Conservation (phyloP, 35 echinoderm and acorn worm species). For the Chiridota heheva region DNA sequence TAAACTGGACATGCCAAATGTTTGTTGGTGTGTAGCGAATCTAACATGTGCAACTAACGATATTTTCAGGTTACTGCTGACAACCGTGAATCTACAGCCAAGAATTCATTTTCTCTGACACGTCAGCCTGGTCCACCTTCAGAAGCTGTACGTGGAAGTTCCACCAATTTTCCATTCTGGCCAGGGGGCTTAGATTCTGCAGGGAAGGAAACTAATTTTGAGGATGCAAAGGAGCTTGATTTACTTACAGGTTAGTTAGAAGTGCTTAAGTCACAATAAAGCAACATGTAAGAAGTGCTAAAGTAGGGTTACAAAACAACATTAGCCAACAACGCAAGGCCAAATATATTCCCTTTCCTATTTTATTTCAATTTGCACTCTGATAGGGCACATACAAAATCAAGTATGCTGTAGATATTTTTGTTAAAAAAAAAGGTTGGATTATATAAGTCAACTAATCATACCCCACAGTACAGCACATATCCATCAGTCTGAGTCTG, state of each 20-base stretch:
- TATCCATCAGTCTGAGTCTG: too few species aligned
- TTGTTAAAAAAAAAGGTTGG: too few species aligned
- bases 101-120: constrained; percentile 81
- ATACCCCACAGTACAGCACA: too few species aligned
- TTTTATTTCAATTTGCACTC: too few species aligned
- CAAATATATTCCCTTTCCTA: too few species aligned
- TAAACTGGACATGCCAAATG: too few species aligned
- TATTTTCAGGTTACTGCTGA: constrained; percentile 68
- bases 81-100: constrained; percentile 71
- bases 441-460: too few species aligned
- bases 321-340: neutral
- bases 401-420: too few species aligned
- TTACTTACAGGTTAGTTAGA: constrained; percentile 22
- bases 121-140: constrained; percentile 84
- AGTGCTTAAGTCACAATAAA: neutral
- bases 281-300: neutral
- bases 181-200: constrained; percentile 80
- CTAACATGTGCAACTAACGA: neutral
- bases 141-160: constrained; percentile 82
- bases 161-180: constrained; percentile 92
- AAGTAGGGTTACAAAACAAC: neutral
- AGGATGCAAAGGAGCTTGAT: constrained; percentile 45
- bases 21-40: too few species aligned
- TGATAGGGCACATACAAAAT: too few species aligned
- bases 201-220: constrained; percentile 24